These are phyloP conservation scores for Paratrypauchen microcephalus DNA, from an alignment of 2,797 vertebrate species.

Conservation along the genomic window DNA sequence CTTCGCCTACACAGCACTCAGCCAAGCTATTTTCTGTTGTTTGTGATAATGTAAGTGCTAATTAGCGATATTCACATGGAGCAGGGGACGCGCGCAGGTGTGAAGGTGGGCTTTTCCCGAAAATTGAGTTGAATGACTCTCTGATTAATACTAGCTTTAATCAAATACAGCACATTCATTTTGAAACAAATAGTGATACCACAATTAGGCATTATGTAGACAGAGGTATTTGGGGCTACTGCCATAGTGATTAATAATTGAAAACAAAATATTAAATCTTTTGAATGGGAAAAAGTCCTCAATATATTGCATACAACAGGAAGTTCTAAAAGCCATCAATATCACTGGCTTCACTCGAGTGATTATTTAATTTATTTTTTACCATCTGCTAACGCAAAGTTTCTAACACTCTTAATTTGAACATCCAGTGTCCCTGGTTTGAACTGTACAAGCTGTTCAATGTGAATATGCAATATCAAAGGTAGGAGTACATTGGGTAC, in stretches of 20 bases:
- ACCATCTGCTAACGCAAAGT: neutral
- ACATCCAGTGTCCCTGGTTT: too few species aligned
- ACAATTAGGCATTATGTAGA: neutral
- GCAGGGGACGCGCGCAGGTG: neutral
- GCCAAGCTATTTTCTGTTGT: constrained; percentile 51
- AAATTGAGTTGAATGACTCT: neutral
- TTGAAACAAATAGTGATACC: neutral
- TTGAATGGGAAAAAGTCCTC: too few species aligned
- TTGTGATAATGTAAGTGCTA: constrained; percentile 50
- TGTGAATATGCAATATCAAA: too few species aligned
- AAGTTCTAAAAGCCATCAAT: too few species aligned
- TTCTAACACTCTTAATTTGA: neutral
- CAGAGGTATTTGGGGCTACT: neutral
- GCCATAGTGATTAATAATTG: too few species aligned
- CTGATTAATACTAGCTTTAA: neutral
- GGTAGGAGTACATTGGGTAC: too few species aligned
- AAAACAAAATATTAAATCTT: too few species aligned
- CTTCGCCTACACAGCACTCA: constrained; percentile 56
- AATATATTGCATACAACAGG: too few species aligned
- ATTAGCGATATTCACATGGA: constrained; percentile 45
- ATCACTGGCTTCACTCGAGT: neutral
- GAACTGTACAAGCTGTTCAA: too few species aligned
- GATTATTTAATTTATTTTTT: neutral
- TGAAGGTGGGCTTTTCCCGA: constrained; percentile 10
- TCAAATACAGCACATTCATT: neutral